Percentiles rank a stretch among this genome's conserved stretches.
These are phyloP conservation scores for Drosophila recens DNA, from an alignment of 2,888 invertebrate genomes.

Conservation along the genomic window DNA sequence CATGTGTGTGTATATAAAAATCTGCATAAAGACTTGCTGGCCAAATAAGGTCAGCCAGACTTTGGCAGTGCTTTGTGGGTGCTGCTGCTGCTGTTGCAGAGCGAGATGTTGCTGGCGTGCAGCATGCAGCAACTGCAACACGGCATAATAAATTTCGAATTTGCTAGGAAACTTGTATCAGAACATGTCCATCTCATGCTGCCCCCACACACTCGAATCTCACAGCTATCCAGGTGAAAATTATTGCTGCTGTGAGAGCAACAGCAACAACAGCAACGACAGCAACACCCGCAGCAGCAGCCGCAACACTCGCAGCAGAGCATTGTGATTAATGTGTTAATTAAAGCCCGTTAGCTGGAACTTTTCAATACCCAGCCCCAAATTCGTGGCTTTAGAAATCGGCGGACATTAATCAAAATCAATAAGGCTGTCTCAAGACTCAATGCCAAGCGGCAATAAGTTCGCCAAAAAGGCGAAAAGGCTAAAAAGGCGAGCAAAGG, in stretches of 20 bases:
- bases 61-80: conserved; percentile 67
- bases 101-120: conserved; percentile 57
- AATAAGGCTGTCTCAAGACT: conserved; percentile 64
- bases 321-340: conserved; percentile 73
- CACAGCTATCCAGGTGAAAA: conserved; percentile 58
- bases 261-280: conserved; percentile 1
- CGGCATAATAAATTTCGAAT: conserved; percentile 78
- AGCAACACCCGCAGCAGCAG: conserved; percentile 24
- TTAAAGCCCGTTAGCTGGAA: conserved; percentile 69
- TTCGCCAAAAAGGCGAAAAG: conserved; percentile 18
- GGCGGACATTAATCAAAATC: conserved; percentile 78
- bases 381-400: conserved; percentile 69
- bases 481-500: conserved; percentile 56
- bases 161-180: conserved; percentile 79
- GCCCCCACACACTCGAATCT: conserved; percentile 51
- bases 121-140: conserved; percentile 35
- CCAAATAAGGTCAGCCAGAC: conserved; percentile 69
- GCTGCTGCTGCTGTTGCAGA: conserved; percentile 55
- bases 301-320: conserved; percentile 16
- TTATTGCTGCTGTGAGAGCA: conserved; percentile 50
- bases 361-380: conserved; percentile 62
- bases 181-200: conserved; percentile 75
- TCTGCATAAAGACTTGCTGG: conserved; percentile 65
- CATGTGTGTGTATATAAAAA: conserved; percentile 15
- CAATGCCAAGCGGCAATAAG: conserved; percentile 69